Conservation (phyloP, 2,888 invertebrate species). For the Epistrophe eligans region DNA sequence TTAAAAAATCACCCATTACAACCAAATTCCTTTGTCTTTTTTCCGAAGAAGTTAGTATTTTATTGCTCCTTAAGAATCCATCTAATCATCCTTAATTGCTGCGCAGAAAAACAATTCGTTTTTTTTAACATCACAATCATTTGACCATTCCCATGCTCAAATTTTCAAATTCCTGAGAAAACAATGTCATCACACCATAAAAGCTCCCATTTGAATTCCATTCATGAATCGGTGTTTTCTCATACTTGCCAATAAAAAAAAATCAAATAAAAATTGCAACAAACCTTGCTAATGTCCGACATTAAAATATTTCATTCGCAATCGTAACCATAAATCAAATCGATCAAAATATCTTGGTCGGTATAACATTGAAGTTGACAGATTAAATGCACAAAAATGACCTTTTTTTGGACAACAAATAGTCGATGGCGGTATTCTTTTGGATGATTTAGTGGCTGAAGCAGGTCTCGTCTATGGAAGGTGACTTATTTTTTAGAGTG, state of each 20-base stretch:
- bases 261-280: slow-evolving; percentile 46
- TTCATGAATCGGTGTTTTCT: slow-evolving; percentile 49
- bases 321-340: slow-evolving; percentile 77
- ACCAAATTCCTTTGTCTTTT: neutral
- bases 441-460: slow-evolving; percentile 8
- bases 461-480: neutral
- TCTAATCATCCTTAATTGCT: neutral
- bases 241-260: neutral
- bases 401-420: slow-evolving; percentile 58
- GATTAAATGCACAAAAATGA: slow-evolving; percentile 75
- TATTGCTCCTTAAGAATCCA: neutral
- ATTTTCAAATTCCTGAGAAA: slow-evolving; percentile 50
- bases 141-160: slow-evolving; percentile 50
- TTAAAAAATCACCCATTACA: no score
- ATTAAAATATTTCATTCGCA: slow-evolving; percentile 77
- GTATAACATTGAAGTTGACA: slow-evolving; percentile 77
- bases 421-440: slow-evolving; percentile 40
- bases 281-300: slow-evolving; percentile 75
- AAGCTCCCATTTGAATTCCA: slow-evolving; percentile 47
- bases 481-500: neutral
- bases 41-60: neutral
- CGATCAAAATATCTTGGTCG: slow-evolving; percentile 76
- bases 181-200: slow-evolving; percentile 56
- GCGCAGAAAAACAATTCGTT: neutral
- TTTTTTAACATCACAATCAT: slow-evolving; percentile 1